Percentiles rank a stretch among this genome's conserved stretches.
phyloP scores from a whole-genome alignment of 2,797 vertebrate genomes.

The Eospalax fontanierii region DNA sequence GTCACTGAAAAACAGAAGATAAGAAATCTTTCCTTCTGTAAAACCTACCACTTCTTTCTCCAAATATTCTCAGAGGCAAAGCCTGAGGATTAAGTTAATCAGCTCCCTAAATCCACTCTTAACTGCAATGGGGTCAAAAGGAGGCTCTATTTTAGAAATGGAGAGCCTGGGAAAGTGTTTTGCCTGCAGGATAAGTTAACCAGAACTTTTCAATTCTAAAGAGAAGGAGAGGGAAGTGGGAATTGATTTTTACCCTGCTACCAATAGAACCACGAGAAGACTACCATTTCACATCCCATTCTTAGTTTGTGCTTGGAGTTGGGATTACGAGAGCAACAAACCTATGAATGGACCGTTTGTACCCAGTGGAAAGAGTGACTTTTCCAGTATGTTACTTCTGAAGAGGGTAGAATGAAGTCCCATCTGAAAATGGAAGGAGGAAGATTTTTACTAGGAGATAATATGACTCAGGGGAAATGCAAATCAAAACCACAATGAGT shows the following conservation, averaged over 20 bases:
- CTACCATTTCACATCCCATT: neutral
- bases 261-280: neutral
- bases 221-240: neutral
- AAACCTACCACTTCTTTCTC: neutral
- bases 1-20: conserved; percentile 42
- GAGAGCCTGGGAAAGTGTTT: neutral
- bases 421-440: neutral
- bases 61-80: conserved; percentile 20
- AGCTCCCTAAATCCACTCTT: neutral
- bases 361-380: neutral
- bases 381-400: neutral
- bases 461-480: neutral
- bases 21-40: conserved; percentile 3
- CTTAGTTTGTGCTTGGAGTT: neutral
- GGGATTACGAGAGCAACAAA: neutral
- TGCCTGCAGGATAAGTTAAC: neutral
- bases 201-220: neutral
- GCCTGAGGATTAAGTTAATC: neutral
- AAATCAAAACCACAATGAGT: neutral
- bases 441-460: neutral
- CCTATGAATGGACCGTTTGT: neutral
- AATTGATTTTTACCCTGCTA: neutral
- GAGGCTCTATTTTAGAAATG: neutral
- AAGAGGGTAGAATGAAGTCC: neutral
- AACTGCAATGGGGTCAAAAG: neutral